Percentiles rank a stretch among this genome's conserved stretches.
phyloP scores from a whole-genome alignment of 92 coral and sea anemone genomes.

The Scolanthus callimorphus region DNA sequence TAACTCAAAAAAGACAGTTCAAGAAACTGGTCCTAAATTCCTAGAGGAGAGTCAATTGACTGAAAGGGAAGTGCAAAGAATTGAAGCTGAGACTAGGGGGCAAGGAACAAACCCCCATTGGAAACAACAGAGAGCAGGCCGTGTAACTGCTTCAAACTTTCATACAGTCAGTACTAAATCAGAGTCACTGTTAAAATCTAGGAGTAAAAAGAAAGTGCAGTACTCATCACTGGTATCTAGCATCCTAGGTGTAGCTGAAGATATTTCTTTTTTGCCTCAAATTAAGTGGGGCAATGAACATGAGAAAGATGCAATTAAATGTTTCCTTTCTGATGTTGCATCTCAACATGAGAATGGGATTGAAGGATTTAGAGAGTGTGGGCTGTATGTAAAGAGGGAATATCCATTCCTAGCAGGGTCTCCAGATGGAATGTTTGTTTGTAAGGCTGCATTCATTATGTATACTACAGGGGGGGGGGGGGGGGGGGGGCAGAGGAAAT shows the following conservation, averaged over 20 bases:
- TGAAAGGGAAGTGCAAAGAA: constrained; percentile 39
- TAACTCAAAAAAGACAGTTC: constrained; percentile 34
- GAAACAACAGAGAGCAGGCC: constrained; percentile 47
- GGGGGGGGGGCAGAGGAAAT: no score
- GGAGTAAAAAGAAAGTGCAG: constrained; percentile 15
- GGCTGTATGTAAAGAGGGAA: no score
- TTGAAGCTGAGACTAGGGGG: constrained; percentile 52
- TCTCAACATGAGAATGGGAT: constrained; percentile 53
- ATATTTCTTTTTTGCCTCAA: constrained; percentile 39
- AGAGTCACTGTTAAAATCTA: constrained; percentile 23
- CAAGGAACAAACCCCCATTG: constrained; percentile 33
- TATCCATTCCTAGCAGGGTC: constrained; percentile 58
- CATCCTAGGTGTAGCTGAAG: no score
- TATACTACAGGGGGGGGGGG: no score
- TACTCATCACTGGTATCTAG: no score
- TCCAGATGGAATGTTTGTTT: constrained; percentile 43
- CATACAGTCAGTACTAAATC: constrained; percentile 27
- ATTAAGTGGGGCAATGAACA: constrained; percentile 35
- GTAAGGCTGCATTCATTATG: no score
- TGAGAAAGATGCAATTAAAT: constrained; percentile 51
- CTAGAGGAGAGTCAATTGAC: constrained; percentile 49
- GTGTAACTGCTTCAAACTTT: constrained; percentile 49
- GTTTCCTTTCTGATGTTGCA: constrained; percentile 55
- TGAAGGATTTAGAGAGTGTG: constrained; percentile 39
- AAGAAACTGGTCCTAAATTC: constrained; percentile 32